A percentile compares a stretch with the other conserved stretches of the same genome.
These are phyloP conservation scores for Aegithalos caudatus DNA, from an alignment of 2,113 vertebrate species.

Conservation along the genomic window DNA sequence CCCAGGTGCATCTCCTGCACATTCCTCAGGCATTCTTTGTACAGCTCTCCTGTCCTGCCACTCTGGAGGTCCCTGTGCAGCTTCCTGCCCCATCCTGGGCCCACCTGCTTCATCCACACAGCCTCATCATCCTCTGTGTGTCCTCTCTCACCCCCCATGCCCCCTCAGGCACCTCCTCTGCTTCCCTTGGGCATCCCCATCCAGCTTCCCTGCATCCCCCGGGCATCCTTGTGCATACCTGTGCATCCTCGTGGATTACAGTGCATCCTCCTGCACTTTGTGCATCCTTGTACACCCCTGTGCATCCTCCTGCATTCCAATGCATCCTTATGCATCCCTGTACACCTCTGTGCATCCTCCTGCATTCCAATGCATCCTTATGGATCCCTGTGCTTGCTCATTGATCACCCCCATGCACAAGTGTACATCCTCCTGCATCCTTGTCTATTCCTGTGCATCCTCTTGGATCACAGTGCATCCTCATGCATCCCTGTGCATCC, in stretches of 20 bases:
- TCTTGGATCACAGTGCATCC: too few relatives aligned
- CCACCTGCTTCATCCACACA: background rate
- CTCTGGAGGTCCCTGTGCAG: background rate
- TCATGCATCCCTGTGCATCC: too few relatives aligned
- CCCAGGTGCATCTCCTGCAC: background rate
- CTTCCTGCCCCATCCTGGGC: background rate
- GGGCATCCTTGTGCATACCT: too few relatives aligned
- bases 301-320: background rate
- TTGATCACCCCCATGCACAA: too few relatives aligned
- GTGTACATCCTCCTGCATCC: background rate
- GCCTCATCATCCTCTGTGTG: background rate
- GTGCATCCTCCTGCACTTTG: too few relatives aligned
- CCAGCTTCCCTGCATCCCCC: background rate
- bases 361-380: too few relatives aligned
- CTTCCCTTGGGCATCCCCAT: background rate
- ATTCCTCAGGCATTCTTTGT: background rate
- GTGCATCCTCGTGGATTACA: too few relatives aligned
- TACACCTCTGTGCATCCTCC: background rate
- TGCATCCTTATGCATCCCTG: background rate
- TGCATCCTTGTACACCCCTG: background rate
- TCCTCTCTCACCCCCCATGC: rapidly evolving
- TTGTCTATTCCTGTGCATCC: too few relatives aligned
- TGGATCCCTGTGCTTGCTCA: too few relatives aligned
- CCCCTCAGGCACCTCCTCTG: background rate
- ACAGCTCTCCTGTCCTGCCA: background rate